phyloP scores from a whole-genome alignment of 2,113 vertebrate genomes.

The Pygathrix nemaeus region DNA sequence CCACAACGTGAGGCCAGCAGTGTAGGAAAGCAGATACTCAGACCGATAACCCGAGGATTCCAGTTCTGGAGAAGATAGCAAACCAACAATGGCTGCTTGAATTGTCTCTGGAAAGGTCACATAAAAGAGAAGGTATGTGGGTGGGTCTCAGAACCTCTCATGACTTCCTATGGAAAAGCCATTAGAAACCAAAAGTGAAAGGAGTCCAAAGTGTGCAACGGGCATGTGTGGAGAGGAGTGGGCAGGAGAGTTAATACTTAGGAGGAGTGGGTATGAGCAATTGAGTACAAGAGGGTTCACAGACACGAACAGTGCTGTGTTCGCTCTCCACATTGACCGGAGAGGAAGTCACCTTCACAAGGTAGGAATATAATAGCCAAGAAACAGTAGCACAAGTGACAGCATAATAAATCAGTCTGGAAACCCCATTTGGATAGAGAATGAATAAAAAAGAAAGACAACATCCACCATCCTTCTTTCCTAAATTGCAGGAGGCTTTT shows the following conservation, averaged over 20 bases:
- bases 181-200: neutral
- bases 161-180: rapidly evolving
- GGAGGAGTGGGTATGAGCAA: rapidly evolving
- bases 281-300: neutral
- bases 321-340: neutral
- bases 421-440: neutral
- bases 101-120: neutral
- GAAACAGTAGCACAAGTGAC: neutral
- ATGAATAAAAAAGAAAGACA: neutral
- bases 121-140: rapidly evolving
- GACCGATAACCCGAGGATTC: neutral
- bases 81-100: neutral
- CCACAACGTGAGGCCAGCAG: neutral
- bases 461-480: neutral
- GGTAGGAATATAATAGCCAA: neutral
- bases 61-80: neutral
- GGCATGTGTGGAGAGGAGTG: rapidly evolving
- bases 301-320: rapidly evolving
- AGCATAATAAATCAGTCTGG: neutral
- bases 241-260: too few relatives aligned
- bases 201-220: rapidly evolving
- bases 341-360: neutral
- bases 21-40: neutral
- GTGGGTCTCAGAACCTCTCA: neutral
- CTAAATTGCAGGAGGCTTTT: neutral